A percentile compares a stretch with the other conserved stretches of the same genome.
phyloP scores from a whole-genome alignment of 1,140 invertebrate genomes.

The Orchesella cincta region DNA sequence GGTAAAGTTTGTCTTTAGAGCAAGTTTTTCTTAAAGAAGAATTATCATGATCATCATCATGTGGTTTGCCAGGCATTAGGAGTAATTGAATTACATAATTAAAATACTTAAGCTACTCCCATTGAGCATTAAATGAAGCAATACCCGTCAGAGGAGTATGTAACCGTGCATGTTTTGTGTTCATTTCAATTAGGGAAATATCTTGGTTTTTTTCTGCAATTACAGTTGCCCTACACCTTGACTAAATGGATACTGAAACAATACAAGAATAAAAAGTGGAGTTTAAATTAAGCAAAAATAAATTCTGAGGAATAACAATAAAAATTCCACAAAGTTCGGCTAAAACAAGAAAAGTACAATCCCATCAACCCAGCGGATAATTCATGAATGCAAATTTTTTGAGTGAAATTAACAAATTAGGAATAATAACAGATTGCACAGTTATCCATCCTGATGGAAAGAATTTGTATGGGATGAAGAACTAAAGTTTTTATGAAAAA shows the following conservation, averaged over 20 bases:
- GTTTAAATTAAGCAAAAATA: too few species aligned
- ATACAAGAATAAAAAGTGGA: too few species aligned
- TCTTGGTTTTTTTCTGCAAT: too few species aligned
- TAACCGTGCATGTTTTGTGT: too few species aligned
- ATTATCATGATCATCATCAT: neutral
- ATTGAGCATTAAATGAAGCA: too few species aligned
- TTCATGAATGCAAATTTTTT: neutral
- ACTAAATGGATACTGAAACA: too few species aligned
- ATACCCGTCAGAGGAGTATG: too few species aligned
- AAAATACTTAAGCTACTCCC: slow-evolving; percentile 14
- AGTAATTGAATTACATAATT: slow-evolving; percentile 26
- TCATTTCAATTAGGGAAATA: too few species aligned
- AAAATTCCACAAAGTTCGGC: neutral
- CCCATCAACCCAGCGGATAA: neutral
- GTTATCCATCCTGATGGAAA: neutral
- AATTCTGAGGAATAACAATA: neutral
- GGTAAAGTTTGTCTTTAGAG: neutral
- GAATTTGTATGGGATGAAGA: neutral
- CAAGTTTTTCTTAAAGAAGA: slow-evolving; percentile 1
- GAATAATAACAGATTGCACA: slow-evolving; percentile 2
- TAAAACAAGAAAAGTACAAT: neutral
- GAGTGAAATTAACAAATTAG: slow-evolving; percentile 3
- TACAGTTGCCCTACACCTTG: too few species aligned
- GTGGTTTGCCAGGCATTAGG: slow-evolving; percentile 4
- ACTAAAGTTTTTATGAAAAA: neutral